phyloP scores from a whole-genome alignment of 2,888 invertebrate species.

The Flexamia atlantica region DNA sequence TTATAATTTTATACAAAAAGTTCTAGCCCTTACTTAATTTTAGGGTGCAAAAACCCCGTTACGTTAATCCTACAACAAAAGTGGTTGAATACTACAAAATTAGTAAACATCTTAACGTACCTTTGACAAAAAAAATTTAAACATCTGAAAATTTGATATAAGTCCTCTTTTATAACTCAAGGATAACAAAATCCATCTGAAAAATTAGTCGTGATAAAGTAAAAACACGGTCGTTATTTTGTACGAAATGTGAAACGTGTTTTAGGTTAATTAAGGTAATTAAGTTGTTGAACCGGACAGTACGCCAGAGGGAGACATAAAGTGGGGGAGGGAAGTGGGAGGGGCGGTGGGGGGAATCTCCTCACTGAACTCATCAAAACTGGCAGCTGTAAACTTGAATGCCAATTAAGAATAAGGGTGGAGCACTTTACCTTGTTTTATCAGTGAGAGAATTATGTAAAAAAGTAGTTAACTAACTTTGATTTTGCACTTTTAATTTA shows the following conservation, averaged over 20 bases:
- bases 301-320: constrained; percentile 25
- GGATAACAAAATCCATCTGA: too few species aligned
- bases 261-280: constrained; percentile 29
- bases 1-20: too few species aligned
- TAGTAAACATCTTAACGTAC: too few species aligned
- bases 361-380: constrained; percentile 36
- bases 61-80: too few species aligned
- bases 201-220: too few species aligned
- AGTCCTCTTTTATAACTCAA: too few species aligned
- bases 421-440: constrained; percentile 29
- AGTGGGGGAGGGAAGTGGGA: constrained; percentile 37
- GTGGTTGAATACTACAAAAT: too few species aligned
- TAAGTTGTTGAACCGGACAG: background rate
- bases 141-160: too few species aligned
- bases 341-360: background rate
- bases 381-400: constrained; percentile 51
- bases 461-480: background rate
- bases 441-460: background rate
- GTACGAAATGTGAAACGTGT: background rate
- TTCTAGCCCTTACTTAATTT: too few species aligned
- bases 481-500: background rate
- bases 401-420: constrained; percentile 20
- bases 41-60: too few species aligned
- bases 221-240: too few species aligned
- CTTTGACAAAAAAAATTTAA: too few species aligned